Percentiles rank a stretch among this genome's conserved stretches.
These are phyloP conservation scores for Bathynomus jamesi DNA, from an alignment of 1,140 invertebrate genomes.

Conservation along the genomic window DNA sequence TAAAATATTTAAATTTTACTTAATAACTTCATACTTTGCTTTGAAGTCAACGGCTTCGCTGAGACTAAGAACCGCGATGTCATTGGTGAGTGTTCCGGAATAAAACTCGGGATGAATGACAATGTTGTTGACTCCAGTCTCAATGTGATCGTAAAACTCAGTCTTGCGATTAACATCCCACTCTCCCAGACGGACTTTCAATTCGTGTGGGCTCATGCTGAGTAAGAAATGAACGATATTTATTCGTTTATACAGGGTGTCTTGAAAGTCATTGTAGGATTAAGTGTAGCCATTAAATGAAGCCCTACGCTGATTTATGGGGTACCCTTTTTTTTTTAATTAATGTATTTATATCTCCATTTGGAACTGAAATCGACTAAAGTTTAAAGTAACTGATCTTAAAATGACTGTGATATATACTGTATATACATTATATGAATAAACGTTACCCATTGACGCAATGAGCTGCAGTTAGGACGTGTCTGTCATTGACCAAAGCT, in stretches of 20 bases:
- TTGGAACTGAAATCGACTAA: no score
- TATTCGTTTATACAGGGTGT: no score
- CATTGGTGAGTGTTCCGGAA: conserved; percentile 81
- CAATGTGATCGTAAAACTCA: conserved; percentile 86
- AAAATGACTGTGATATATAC: no score
- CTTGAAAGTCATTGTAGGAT: no score
- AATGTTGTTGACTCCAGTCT: conserved; percentile 68
- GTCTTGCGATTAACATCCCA: conserved; percentile 93
- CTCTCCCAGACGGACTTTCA: conserved; percentile 78
- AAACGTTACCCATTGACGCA: conserved; percentile 84
- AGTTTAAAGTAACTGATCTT: no score
- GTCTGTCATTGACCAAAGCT: conserved; percentile 68
- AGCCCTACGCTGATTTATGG: no score
- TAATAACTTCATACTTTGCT: conserved; percentile 43
- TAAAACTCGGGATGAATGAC: conserved; percentile 83
- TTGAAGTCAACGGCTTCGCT: conserved; percentile 71
- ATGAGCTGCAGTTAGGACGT: conserved; percentile 83
- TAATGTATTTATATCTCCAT: no score
- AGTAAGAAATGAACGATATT: no score
- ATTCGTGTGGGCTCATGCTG: conserved; percentile 55
- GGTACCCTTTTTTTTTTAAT: no score
- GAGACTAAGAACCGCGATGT: conserved; percentile 72
- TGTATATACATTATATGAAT: conserved; percentile 41
- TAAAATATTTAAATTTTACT: not conserved
- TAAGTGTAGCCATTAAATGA: no score